Base-by-base conservation (phyloP, 2,888 invertebrate genomes). In the Pilophorus perplexus region DNA sequence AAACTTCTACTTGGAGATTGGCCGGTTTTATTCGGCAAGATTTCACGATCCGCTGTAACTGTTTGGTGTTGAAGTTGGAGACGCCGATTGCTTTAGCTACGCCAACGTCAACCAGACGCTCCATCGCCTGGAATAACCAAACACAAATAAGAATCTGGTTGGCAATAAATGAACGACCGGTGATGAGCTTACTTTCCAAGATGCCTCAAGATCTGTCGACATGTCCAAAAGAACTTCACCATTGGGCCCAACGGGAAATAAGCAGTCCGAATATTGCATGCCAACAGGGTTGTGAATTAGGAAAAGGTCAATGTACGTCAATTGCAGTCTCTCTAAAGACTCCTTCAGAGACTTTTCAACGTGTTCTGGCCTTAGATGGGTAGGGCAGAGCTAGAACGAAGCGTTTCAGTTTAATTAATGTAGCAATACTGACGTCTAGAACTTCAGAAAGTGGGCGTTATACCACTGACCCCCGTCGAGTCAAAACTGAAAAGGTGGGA, bases 51-150 rank as follows among this genome's bases (percentile, higher is more conserved):
- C 85, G 80, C 59, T 81, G 78, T 65, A 93, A 81, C 79, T 94
- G 94, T 18, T 80, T 79, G 27, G 78, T 79, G 76, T 87, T 92
- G 75, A 91, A 86, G 76, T 94, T 94, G 0, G 93, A 94, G 3
- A 94, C 75, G 0, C 94, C 94, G 73, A 94, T 89, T 10, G 90
- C 83, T 73, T 85, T 88, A 0, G 87, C 80, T 14, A 85, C 80
- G 0, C 91, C 91, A 0, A 79, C 79, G 25, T 83, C 80, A 22
- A 88, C 62, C 74, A 88, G 81, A 67, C 83, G 81, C 73, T 88
- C 83, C 80, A 90, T 81, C 70, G 81, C 83, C 83, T 87, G 76
- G 16, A 72, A 72, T 46, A 67, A n/a, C n/a, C n/a, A n/a, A n/a
- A n/a, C n/a, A n/a, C 23, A 23, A 22, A 6, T 2, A 62, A 16